Percentiles rank a stretch among this genome's conserved stretches.
Conservation (phyloP, 2,797 vertebrate genomes). For the Cetoscarus ocellatus region DNA sequence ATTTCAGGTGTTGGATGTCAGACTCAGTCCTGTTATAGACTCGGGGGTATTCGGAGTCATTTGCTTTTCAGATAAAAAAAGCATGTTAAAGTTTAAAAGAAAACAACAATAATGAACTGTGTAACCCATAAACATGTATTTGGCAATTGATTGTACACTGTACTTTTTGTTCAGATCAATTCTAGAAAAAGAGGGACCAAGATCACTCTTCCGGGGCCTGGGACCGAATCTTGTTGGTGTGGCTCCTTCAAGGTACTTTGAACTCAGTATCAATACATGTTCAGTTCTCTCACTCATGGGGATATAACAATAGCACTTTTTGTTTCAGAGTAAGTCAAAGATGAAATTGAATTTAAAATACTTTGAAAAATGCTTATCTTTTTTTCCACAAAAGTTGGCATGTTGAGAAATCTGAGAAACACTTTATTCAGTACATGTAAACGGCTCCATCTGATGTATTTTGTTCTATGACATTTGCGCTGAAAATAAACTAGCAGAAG, state of each 20-base stretch:
- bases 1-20: conserved; percentile 10
- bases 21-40: conserved; percentile 2
- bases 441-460: too few relatives aligned
- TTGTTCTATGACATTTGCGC: too few relatives aligned
- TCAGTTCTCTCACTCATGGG: not conserved
- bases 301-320: too few relatives aligned
- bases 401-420: too few relatives aligned
- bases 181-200: conserved; percentile 97
- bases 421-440: too few relatives aligned
- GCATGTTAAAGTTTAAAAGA: not conserved
- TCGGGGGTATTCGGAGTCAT: not conserved
- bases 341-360: too few relatives aligned
- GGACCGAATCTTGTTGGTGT: conserved; percentile 98
- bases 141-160: not conserved
- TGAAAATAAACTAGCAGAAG: too few relatives aligned
- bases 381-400: too few relatives aligned
- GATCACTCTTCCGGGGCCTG: conserved; percentile 95
- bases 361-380: too few relatives aligned
- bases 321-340: too few relatives aligned
- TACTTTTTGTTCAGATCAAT: conserved; percentile 89
- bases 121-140: not conserved
- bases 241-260: conserved; percentile 95
- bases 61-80: not conserved
- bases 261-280: conserved; percentile 23
- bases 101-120: not conserved